phyloP scores from a whole-genome alignment of 2,113 vertebrate genomes.

The Acrocephalus arundinaceus region DNA sequence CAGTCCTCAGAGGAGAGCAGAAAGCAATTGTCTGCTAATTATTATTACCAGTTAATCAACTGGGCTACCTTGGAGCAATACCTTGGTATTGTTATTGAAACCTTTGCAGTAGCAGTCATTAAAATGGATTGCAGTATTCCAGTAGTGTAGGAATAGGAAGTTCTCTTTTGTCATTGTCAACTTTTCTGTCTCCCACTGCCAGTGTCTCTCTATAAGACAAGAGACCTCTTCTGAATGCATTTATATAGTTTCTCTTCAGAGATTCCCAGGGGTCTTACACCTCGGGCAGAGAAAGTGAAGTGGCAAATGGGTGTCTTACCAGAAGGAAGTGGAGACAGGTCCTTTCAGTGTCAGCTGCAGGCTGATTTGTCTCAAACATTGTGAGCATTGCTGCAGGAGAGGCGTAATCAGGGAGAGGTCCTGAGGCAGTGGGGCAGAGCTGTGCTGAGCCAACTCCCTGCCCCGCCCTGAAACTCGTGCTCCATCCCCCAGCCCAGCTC shows the following conservation, averaged over 20 bases:
- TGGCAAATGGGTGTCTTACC: neutral
- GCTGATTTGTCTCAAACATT: neutral
- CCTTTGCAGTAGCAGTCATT: neutral
- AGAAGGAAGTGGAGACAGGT: neutral
- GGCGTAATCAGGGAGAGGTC: neutral
- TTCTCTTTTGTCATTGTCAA: neutral
- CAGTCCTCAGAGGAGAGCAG: neutral
- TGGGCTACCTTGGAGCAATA: neutral
- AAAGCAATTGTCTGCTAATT: neutral
- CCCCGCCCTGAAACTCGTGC: neutral
- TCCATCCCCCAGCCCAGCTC: neutral
- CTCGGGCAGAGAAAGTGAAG: neutral
- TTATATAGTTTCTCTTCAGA: neutral
- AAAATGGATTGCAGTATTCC: neutral
- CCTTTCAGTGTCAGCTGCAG: neutral
- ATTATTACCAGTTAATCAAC: neutral
- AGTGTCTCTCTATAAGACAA: neutral
- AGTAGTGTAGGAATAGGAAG: neutral
- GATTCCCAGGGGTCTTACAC: neutral
- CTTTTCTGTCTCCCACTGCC: neutral
- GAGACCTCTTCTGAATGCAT: neutral
- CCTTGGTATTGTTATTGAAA: neutral
- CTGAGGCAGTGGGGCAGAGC: neutral
- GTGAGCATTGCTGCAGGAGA: neutral
- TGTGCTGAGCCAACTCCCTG: neutral